Conservation (phyloP, 1,140 invertebrate species). For the Halictus rubicundus region DNA sequence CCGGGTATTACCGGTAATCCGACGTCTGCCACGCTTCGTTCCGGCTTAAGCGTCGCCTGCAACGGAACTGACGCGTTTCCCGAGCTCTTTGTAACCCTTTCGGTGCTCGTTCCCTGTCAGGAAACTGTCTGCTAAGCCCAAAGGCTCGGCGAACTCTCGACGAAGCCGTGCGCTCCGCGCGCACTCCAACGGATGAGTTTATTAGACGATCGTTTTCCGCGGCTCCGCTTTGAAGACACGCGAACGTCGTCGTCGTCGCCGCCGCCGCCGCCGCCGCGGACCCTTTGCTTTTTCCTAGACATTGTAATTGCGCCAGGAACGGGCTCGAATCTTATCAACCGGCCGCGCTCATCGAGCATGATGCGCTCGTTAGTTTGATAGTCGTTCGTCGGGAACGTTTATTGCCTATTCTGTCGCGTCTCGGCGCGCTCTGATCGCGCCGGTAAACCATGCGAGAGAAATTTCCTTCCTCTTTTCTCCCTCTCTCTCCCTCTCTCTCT, state of each 20-base stretch:
- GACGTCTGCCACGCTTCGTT: not conserved
- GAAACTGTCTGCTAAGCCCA: not conserved
- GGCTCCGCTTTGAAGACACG: not conserved
- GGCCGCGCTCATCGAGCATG: not conserved
- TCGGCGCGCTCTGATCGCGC: not conserved
- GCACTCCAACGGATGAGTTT: not conserved
- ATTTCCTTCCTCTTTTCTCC: too few species aligned
- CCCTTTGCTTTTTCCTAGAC: not conserved
- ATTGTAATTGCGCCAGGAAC: conserved; percentile 12
- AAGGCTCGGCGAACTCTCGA: not conserved
- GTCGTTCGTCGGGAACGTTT: conserved; percentile 16
- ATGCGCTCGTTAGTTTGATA: conserved; percentile 9
- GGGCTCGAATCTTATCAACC: conserved; percentile 16
- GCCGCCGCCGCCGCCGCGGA: not conserved
- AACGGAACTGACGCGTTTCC: not conserved
- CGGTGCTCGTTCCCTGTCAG: not conserved
- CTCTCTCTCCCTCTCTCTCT: not conserved
- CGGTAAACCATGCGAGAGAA: not conserved
- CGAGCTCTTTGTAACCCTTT: not conserved
- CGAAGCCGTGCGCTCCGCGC: not conserved
- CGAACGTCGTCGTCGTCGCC: not conserved
- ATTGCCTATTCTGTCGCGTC: not conserved
- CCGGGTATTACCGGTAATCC: not conserved
- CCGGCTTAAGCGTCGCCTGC: not conserved
- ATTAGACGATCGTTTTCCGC: not conserved